phyloP scores from a whole-genome alignment of 2,888 invertebrate species.

The Diploptera punctata region DNA sequence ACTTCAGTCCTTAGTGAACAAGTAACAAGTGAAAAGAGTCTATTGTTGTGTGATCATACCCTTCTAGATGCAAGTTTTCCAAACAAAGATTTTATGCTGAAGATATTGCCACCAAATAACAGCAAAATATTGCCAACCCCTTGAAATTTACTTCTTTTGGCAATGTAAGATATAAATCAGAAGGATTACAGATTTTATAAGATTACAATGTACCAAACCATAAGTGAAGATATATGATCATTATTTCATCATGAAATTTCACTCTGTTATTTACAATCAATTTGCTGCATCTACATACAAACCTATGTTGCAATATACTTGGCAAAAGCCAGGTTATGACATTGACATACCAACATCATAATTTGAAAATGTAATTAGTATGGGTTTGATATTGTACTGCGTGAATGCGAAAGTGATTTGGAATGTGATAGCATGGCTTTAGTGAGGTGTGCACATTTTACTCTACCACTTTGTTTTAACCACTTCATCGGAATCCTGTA shows the following conservation, averaged over 20 bases:
- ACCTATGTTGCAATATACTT: too few relatives aligned
- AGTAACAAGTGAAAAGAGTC: too few relatives aligned
- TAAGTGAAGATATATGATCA: not conserved
- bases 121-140: conserved; percentile 11
- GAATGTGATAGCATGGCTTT: too few relatives aligned
- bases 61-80: too few relatives aligned
- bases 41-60: too few relatives aligned
- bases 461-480: not conserved
- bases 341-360: too few relatives aligned
- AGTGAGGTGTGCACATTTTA: not conserved
- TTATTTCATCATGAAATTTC: not conserved
- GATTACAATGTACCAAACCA: conserved; percentile 3
- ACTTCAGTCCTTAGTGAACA: too few relatives aligned
- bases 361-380: too few relatives aligned
- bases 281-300: not conserved
- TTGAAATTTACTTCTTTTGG: conserved; percentile 21
- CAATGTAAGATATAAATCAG: not conserved
- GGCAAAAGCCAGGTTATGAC: not conserved
- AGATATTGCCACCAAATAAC: not conserved
- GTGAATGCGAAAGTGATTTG: too few relatives aligned
- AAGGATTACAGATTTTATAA: not conserved
- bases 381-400: too few relatives aligned
- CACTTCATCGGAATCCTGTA: too few relatives aligned
- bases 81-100: too few relatives aligned
- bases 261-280: not conserved